Conservation (phyloP, 2,797 vertebrate species). For the Enteromius afrohamiltoni region DNA sequence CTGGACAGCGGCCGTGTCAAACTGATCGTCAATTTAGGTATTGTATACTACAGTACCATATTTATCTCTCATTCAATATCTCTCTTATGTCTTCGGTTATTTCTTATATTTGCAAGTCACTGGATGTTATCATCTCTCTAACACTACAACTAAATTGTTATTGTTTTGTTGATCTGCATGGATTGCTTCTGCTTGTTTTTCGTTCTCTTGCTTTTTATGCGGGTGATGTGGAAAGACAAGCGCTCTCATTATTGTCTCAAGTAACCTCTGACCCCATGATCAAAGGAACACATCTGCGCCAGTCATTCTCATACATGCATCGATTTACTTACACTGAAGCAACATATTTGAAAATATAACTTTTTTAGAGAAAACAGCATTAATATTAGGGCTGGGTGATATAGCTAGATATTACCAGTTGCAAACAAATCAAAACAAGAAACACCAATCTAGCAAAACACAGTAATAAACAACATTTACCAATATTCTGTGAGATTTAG, state of each 20-base stretch:
- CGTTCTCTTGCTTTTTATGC: slow-evolving; percentile 64
- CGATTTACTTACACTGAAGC: background rate
- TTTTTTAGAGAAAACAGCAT: slow-evolving; percentile 21
- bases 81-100: slow-evolving; percentile 42
- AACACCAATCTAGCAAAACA: background rate
- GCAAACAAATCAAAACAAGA: background rate
- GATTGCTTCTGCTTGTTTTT: slow-evolving; percentile 60
- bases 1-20: slow-evolving; percentile 94
- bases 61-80: slow-evolving; percentile 33
- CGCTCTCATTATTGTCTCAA: slow-evolving; percentile 77
- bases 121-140: slow-evolving; percentile 28
- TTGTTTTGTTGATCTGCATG: slow-evolving; percentile 71
- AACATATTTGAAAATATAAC: background rate
- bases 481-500: background rate
- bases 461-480: background rate
- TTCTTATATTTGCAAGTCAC: slow-evolving; percentile 16
- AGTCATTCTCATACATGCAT: slow-evolving; percentile 61
- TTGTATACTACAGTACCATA: slow-evolving; percentile 74
- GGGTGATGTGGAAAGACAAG: slow-evolving; percentile 49
- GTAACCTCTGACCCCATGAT: slow-evolving; percentile 81
- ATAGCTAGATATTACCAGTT: background rate
- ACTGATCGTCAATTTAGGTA: slow-evolving; percentile 98
- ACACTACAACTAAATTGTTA: background rate
- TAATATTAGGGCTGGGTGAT: slow-evolving; percentile 20
- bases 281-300: slow-evolving; percentile 86